phyloP scores from a whole-genome alignment of 2,113 vertebrate species.

The Eulemur macaco region DNA sequence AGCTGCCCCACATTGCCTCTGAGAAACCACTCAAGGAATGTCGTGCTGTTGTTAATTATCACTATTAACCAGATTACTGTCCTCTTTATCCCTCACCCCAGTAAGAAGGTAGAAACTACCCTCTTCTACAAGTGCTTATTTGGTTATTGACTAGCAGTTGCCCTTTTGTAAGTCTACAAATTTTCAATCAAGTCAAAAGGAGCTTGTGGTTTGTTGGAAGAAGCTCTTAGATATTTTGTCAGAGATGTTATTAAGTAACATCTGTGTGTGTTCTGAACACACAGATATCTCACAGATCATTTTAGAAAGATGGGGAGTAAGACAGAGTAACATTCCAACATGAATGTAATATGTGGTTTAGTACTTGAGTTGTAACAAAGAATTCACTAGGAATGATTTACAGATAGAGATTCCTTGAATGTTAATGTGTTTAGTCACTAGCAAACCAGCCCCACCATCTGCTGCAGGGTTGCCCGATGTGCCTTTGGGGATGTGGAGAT shows the following conservation, averaged over 20 bases:
- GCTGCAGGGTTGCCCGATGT: neutral
- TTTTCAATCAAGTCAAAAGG: neutral
- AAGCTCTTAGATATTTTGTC: neutral
- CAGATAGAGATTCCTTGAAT: constrained; percentile 54
- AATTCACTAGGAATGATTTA: constrained; percentile 58
- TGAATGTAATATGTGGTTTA: neutral
- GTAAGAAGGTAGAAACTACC: neutral
- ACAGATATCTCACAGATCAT: neutral
- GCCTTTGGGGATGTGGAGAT: neutral
- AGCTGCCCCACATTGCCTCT: neutral
- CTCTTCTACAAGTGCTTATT: neutral
- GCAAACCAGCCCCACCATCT: neutral
- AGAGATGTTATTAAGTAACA: neutral
- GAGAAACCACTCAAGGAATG: constrained; percentile 22
- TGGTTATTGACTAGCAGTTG: neutral
- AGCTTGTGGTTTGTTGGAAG: neutral
- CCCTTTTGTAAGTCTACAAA: neutral
- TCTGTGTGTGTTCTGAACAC: neutral
- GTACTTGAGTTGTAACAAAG: constrained; percentile 59
- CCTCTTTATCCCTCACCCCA: neutral
- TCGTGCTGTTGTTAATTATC: neutral
- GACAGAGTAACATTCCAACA: neutral
- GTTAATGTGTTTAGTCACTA: neutral
- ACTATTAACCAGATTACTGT: neutral
- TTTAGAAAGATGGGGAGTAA: neutral